Evolutionary conservation across 2,888 invertebrate species (phyloP).

Genomic region (Campoplex capitator): DNA sequence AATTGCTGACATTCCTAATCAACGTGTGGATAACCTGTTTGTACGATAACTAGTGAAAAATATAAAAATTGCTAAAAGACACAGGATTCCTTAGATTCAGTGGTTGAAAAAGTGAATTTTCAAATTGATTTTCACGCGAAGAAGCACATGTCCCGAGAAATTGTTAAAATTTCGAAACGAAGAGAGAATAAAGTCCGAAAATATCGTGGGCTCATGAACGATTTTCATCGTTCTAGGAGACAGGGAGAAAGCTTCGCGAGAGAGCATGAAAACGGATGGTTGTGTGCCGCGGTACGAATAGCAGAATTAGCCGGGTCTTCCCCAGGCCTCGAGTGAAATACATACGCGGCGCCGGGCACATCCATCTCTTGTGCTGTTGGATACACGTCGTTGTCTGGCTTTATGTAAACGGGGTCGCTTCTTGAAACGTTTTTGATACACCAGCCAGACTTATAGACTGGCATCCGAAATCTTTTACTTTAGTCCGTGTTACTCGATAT

Average conservation of each 20-base stretch:
- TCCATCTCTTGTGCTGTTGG: conserved; percentile 56
- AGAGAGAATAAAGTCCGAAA: conserved; percentile 51
- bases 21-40: neutral
- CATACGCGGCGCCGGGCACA: conserved; percentile 64
- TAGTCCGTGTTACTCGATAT: conserved; percentile 34
- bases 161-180: neutral
- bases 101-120: neutral
- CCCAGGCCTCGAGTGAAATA: conserved; percentile 75
- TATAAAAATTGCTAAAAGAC: neutral
- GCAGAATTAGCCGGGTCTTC: conserved; percentile 81
- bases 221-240: conserved; percentile 46
- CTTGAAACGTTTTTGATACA: conserved; percentile 54
- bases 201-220: conserved; percentile 47
- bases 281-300: conserved; percentile 67
- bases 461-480: conserved; percentile 37
- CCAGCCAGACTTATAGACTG: conserved; percentile 41
- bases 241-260: conserved; percentile 37
- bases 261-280: conserved; percentile 59
- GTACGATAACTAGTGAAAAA: neutral
- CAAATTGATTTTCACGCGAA: neutral
- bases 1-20: too few relatives aligned
- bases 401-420: conserved; percentile 65
- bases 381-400: conserved; percentile 65
- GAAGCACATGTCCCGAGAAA: neutral
- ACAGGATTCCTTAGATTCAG: too few relatives aligned